Evolutionary conservation across 2,797 vertebrate species (phyloP).

Genomic region (Sparus aurata): DNA sequence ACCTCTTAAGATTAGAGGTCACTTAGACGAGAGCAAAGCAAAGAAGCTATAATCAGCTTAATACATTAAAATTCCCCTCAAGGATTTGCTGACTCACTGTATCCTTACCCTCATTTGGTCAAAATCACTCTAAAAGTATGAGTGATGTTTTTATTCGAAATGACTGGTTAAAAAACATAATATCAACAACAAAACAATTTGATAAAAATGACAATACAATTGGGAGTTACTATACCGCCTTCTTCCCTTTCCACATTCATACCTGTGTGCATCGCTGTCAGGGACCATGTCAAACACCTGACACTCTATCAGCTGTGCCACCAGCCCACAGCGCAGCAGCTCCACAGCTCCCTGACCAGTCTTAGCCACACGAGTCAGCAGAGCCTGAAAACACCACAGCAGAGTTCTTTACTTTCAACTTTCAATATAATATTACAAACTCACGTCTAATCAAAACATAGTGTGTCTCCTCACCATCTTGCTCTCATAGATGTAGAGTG

Average conservation of each 20-base stretch:
- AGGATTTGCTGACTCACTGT: not conserved
- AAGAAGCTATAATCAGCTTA: not conserved
- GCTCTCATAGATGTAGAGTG: conserved; percentile 96
- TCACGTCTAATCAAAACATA: not conserved
- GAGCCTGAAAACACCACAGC: conserved; percentile 85
- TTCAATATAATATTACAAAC: not conserved
- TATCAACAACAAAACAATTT: not conserved
- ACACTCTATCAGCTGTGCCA: conserved; percentile 93
- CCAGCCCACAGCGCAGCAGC: conserved; percentile 93
- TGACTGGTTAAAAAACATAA: not conserved
- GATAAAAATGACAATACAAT: not conserved
- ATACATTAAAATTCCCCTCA: not conserved
- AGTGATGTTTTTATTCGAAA: not conserved
- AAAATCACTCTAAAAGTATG: not conserved
- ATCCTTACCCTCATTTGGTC: not conserved
- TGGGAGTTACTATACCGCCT: not conserved
- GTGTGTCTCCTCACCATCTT: conserved; percentile 91
- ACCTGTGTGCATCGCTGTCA: conserved; percentile 93
- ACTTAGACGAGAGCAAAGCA: not conserved
- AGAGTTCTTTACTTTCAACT: not conserved
- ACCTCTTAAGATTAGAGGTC: not conserved
- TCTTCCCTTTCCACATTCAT: not conserved
- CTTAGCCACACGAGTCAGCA: conserved; percentile 96
- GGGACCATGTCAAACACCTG: conserved; percentile 98
- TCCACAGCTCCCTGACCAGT: conserved; percentile 93